A percentile compares a stretch with the other conserved stretches of the same genome.
Evolutionary conservation across 2,797 vertebrate species (phyloP).

Genomic region (Loris lydekkerianus): DNA sequence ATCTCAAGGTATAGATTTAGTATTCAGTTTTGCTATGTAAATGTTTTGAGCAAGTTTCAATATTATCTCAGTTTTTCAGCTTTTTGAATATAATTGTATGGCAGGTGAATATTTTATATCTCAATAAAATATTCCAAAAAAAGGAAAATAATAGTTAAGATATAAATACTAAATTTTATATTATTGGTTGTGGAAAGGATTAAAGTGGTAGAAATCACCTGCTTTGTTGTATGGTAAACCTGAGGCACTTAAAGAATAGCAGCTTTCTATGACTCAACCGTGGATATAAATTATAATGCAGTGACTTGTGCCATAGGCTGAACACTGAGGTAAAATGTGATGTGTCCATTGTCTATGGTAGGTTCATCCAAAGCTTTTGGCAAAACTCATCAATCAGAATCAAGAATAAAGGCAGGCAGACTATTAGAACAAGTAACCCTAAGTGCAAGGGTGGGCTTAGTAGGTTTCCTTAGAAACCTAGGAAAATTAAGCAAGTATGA

Average conservation of each 20-base stretch:
- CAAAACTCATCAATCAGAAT: not conserved
- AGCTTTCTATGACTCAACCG: not conserved
- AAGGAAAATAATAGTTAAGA: not conserved
- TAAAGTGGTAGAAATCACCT: not conserved
- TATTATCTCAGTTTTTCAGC: not conserved
- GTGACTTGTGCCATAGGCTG: not conserved
- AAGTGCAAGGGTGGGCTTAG: not conserved
- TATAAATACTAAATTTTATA: not conserved
- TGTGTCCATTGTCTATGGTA: not conserved
- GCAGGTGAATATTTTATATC: no score
- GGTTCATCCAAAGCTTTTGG: not conserved
- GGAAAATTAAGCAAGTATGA: not conserved
- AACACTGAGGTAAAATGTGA: not conserved
- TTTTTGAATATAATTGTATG: conserved; percentile 1
- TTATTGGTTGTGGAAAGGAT: not conserved
- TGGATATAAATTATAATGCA: not conserved
- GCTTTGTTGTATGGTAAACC: not conserved
- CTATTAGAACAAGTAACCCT: not conserved
- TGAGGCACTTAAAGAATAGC: not conserved
- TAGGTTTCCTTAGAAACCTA: not conserved
- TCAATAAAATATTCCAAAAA: no score
- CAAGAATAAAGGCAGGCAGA: not conserved
- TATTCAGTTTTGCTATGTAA: not conserved
- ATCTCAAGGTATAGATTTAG: not conserved
- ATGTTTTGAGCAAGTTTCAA: not conserved